Base-by-base conservation (phyloP, 2,888 invertebrate genomes). In the Brenthis ino region DNA sequence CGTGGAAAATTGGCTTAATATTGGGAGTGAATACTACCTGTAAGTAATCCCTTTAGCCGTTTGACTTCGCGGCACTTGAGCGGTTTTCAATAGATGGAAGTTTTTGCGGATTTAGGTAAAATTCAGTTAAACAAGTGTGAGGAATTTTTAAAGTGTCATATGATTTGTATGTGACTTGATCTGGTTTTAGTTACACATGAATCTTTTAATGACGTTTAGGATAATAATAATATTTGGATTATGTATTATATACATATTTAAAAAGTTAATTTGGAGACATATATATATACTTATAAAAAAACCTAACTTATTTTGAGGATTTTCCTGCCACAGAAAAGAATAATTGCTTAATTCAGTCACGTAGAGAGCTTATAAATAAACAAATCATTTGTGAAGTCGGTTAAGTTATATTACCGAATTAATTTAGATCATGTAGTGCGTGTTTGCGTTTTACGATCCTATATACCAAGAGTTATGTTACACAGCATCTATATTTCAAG, bases 21-120 rank as follows among this genome's bases (percentile, higher is more conserved):
- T 65, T 75, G 74, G 75, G 76, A 77, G 76, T 79, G 77, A 88
- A 77, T 77, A 80, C 84, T 88, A 87, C 87, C 88, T 86, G 85
- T 55, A 72, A 77, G 75, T 85, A 86, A 87, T 87, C 87, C 84
- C 80, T 78, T 80, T 82, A 82, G 72, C 79, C 71, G 74, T 80
- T 84, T 83, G 83, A 87, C 86, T 86, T 68, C 67, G 63, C 82
- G 80, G 79, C 74, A 69, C 76, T 77, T 82, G 68, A 61, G 50
- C 20, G 56, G 33, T 61, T 70, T 67, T 53, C 51, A 55, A 57
- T 70, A 14, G 57, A 43, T 50, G 58, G 48, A 69, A 20, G 43
- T 63, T 53, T 61, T 60, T 61, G 61, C 51, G 50, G 53, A 68
- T 67, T 67, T 72, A 65, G 63, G 13, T 24, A 20, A 54, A 16